phyloP scores from a whole-genome alignment of 2,797 vertebrate species.

The Simalia tracyae region DNA sequence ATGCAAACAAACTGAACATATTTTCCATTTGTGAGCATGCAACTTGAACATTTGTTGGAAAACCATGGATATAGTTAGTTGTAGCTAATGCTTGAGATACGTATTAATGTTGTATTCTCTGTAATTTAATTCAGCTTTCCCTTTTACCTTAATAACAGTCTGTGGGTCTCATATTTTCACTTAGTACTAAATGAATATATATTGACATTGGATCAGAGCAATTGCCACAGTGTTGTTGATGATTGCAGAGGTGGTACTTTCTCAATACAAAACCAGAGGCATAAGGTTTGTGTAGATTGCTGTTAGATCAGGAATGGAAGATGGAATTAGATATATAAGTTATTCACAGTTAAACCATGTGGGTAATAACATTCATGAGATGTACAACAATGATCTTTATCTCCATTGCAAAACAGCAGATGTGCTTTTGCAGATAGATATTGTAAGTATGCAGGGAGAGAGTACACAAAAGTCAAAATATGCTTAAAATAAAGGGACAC shows the following conservation, averaged over 20 bases:
- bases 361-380: background rate
- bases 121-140: constrained; percentile 30
- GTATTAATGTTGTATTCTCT: constrained; percentile 46
- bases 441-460: background rate
- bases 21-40: constrained; percentile 44
- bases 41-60: constrained; percentile 39
- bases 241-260: background rate
- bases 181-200: background rate
- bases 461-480: background rate
- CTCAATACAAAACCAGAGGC: background rate
- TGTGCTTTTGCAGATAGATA: background rate
- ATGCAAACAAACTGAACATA: constrained; percentile 32
- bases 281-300: background rate
- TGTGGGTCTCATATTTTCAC: background rate
- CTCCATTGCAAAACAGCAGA: constrained; percentile 34
- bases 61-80: constrained; percentile 36
- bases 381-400: background rate
- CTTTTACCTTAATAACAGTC: constrained; percentile 11
- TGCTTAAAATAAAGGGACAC: background rate
- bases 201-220: background rate
- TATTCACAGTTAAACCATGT: constrained; percentile 34
- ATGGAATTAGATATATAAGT: background rate
- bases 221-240: background rate
- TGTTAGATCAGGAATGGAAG: background rate
- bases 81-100: constrained; percentile 38